phyloP scores from a whole-genome alignment of 2,888 invertebrate species.

The Mallateleia sp. region DNA sequence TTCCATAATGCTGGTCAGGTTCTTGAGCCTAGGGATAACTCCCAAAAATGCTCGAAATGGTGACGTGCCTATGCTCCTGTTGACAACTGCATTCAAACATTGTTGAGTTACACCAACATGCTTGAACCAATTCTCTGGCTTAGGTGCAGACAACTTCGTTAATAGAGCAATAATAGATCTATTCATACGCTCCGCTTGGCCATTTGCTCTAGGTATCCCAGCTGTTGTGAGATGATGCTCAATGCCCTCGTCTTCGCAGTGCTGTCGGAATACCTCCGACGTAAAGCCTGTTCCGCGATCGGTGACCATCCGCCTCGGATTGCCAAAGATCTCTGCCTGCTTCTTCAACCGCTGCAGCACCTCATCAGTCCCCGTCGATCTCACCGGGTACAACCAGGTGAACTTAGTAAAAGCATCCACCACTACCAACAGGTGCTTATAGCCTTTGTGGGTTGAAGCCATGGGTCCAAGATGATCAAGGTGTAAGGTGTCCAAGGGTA shows the following conservation, averaged over 20 bases:
- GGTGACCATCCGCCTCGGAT: conserved; percentile 53
- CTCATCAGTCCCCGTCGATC: conserved; percentile 78
- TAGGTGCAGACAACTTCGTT: neutral
- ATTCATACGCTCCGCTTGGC: no score
- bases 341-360: conserved; percentile 75
- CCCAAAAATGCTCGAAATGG: no score
- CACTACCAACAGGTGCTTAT: conserved; percentile 21
- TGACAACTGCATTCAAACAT: no score
- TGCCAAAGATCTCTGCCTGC: conserved; percentile 78
- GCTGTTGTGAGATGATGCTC: conserved; percentile 26
- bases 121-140: no score
- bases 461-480: conserved; percentile 12
- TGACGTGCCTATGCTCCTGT: no score
- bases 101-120: no score
- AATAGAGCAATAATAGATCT: neutral
- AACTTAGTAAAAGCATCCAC: conserved; percentile 42
- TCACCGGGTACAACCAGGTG: conserved; percentile 50
- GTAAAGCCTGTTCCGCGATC: conserved; percentile 77
- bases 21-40: no score
- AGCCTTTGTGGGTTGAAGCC: neutral
- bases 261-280: conserved; percentile 33
- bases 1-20: no score
- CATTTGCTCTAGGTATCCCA: conserved; percentile 44
- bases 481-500: no score
- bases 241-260: conserved; percentile 29